A percentile compares a stretch with the other conserved stretches of the same genome.
Evolutionary conservation across 2,797 vertebrate species (phyloP).

Genomic region (Anas bahamensis): DNA sequence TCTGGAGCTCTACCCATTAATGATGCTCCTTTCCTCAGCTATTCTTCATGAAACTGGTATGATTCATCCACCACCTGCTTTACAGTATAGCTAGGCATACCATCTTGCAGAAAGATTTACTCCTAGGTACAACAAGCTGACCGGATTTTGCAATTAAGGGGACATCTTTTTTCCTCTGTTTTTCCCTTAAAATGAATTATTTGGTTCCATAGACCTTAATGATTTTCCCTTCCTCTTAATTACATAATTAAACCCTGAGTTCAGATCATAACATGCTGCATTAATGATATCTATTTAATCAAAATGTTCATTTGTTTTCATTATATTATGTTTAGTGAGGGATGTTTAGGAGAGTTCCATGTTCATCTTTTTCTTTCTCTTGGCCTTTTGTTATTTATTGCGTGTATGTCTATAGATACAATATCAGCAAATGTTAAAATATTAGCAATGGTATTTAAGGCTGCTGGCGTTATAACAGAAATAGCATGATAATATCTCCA

Average conservation of each 20-base stretch:
- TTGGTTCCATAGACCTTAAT: slow-evolving; percentile 65
- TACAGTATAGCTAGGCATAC: background rate
- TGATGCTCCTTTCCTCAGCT: background rate
- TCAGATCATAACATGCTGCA: slow-evolving; percentile 73
- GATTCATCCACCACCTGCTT: slow-evolving; percentile 12
- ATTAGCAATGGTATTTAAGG: background rate
- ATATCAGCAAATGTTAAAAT: background rate
- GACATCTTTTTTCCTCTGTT: background rate
- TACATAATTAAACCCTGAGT: slow-evolving; percentile 73
- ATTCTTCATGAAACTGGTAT: background rate
- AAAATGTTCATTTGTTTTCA: slow-evolving; percentile 75
- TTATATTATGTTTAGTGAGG: slow-evolving; percentile 60
- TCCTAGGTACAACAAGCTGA: background rate
- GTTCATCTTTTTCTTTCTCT: background rate
- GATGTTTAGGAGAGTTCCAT: slow-evolving; percentile 11
- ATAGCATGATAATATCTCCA: accelerated
- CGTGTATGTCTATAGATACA: background rate
- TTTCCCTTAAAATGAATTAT: slow-evolving; percentile 67
- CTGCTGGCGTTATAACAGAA: background rate
- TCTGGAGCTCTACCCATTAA: background rate
- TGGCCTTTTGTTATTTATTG: background rate
- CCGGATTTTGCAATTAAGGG: background rate
- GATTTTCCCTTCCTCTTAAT: slow-evolving; percentile 73
- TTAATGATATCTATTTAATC: slow-evolving; percentile 75
- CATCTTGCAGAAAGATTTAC: slow-evolving; percentile 22